Evolutionary conservation across 2,797 vertebrate species (phyloP).

Genomic region (Sebastes steindachneri): DNA sequence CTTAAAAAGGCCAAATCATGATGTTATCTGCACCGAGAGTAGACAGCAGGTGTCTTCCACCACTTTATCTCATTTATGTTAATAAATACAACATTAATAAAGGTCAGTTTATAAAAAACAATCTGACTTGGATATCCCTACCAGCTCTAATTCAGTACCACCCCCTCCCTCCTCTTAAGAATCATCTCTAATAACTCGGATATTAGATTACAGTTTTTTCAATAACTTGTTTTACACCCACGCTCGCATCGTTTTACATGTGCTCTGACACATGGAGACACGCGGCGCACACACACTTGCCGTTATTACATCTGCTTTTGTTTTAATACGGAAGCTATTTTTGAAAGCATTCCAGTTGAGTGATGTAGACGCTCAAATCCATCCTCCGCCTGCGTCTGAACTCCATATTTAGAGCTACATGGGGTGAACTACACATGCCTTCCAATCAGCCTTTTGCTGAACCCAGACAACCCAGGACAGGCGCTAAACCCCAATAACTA

Average conservation of each 20-base stretch:
- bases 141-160: not conserved
- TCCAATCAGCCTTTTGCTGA: conserved; percentile 68
- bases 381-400: conserved; percentile 72
- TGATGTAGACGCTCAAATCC: conserved; percentile 81
- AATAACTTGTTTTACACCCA: not conserved
- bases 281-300: conserved; percentile 15
- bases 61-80: not conserved
- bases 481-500: conserved; percentile 4
- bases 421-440: conserved; percentile 75
- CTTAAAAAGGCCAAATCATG: not conserved
- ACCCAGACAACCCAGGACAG: conserved; percentile 51
- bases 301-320: conserved; percentile 77
- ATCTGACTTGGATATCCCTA: not conserved
- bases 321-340: conserved; percentile 87
- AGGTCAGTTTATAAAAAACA: not conserved
- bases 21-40: not conserved
- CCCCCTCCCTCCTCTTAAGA: not conserved
- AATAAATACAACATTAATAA: not conserved
- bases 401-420: conserved; percentile 86
- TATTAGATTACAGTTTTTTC: not conserved
- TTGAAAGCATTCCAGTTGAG: conserved; percentile 85
- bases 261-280: conserved; percentile 22
- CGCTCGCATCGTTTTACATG: not conserved
- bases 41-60: conserved; percentile 45
- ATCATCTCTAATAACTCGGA: not conserved